Evolutionary conservation across 2,888 invertebrate species (phyloP).

Genomic region (Cephus runcator): DNA sequence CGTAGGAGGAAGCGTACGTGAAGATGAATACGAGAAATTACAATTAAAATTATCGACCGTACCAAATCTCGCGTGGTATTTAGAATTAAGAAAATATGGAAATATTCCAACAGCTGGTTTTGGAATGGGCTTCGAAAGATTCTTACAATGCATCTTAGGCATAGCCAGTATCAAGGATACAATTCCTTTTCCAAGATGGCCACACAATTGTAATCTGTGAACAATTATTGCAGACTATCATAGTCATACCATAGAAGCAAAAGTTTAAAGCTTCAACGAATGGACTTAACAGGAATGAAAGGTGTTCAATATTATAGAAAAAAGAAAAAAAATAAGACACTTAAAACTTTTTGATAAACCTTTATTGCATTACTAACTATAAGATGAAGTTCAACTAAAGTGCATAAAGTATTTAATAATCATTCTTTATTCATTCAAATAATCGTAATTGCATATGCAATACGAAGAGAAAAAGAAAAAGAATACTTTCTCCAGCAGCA

Average conservation of each 20-base stretch:
- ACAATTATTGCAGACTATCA: conserved; percentile 30
- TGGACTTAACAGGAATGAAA: not conserved
- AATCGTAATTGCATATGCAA: conserved; percentile 33
- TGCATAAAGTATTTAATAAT: conserved; percentile 34
- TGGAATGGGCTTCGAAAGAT: conserved; percentile 95
- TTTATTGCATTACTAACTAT: conserved; percentile 41
- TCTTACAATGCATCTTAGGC: conserved; percentile 84
- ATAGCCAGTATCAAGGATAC: conserved; percentile 93
- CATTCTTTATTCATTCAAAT: conserved; percentile 40
- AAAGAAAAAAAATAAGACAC: not conserved
- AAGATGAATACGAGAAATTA: conserved; percentile 77
- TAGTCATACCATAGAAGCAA: conserved; percentile 37
- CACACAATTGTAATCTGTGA: conserved; percentile 78
- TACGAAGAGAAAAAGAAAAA: conserved; percentile 28
- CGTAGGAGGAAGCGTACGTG: conserved; percentile 94
- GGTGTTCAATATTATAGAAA: not conserved
- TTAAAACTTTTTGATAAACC: conserved; percentile 28
- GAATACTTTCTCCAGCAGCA: conserved; percentile 32
- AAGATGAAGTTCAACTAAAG: conserved; percentile 43
- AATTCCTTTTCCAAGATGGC: conserved; percentile 94
- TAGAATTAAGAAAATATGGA: conserved; percentile 89
- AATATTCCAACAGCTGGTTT: conserved; percentile 93
- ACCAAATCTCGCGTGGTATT: conserved; percentile 82
- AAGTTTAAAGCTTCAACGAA: not conserved
- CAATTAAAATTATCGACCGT: conserved; percentile 72